Base-by-base conservation (phyloP, 2,888 invertebrate species). In the Diabrotica balteata region DNA sequence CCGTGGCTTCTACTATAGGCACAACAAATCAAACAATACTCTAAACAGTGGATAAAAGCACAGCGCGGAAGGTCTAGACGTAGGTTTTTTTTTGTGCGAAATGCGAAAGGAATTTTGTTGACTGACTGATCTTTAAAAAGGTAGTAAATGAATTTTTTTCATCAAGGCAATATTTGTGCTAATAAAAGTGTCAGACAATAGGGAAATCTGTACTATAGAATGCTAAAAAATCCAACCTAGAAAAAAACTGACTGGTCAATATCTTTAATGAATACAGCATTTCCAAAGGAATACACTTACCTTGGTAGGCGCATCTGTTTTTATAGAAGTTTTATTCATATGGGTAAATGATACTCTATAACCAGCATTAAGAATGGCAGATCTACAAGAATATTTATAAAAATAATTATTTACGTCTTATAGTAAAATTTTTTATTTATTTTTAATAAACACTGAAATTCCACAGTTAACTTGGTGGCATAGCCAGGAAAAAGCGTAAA, bases 311-410 rank as follows among this genome's bases (percentile, higher is more conserved):
- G 98, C 98, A 80, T 94, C 87, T 0, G 98, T 98, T 85, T 99
- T 99, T 32, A 98, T 86, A 0, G 97, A 96, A 73, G 90, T 90
- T 80, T 92, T 93, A 72, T 90, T 89, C 65, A 94, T 93, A 85
- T 99, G 99, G 0, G 98, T 96, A 77, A 90, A 91, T 0, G 98
- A 98, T 4, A 98, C 97, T 76, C 90, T 86, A 84, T 93, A 96
- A 0, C 97, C 97, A 0, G 93, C 93, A 84, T 96, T 93, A 66
- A 97, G 82, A 60, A 98, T 84, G 0, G 96, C 97, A 0, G 98
- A 98, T 76, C 97, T 93, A 81, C 81, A 87, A 72, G 66, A 44
- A n/a, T 8, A 22, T 59, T 43, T 11, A 8, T 11, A 11, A 8
- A 60, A 51, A 51, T 52, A 32, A n/a, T 46, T 51, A 32, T 9